Percentiles rank a stretch among this genome's conserved stretches.
phyloP scores from a whole-genome alignment of 2,113 vertebrate species.

The Tyrannus savana region DNA sequence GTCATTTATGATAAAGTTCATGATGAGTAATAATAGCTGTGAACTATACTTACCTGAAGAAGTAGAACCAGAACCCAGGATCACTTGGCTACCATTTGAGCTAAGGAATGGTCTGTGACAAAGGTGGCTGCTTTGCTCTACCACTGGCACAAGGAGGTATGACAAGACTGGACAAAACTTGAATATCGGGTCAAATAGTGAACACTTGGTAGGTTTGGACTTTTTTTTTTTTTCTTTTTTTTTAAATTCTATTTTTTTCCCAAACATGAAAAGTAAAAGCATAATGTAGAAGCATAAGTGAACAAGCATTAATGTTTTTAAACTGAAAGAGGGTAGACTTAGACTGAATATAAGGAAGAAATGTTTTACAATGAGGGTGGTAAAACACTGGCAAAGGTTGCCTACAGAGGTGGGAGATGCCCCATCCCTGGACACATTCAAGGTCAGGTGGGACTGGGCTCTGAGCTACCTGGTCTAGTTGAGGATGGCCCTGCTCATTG shows the following conservation, averaged over 20 bases:
- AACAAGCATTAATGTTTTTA: neutral
- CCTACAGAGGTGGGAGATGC: neutral
- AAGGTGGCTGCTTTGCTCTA: neutral
- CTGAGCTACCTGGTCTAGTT: neutral
- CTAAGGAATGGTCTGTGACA: neutral
- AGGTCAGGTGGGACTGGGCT: neutral
- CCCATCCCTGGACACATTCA: neutral
- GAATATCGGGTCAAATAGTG: neutral
- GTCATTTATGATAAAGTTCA: neutral
- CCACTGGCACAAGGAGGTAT: neutral
- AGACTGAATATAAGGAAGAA: neutral
- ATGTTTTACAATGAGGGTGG: rapidly evolving
- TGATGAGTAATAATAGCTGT: neutral
- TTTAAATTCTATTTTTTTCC: neutral
- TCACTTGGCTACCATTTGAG: neutral
- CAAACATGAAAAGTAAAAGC: neutral
- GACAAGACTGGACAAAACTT: neutral
- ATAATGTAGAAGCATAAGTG: neutral
- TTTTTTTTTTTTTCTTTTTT: rapidly evolving
- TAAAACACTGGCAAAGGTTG: neutral
- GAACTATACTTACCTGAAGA: neutral
- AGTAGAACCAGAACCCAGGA: neutral
- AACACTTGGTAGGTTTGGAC: neutral
- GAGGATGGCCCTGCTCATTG: neutral
- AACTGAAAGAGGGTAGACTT: neutral